phyloP scores from a whole-genome alignment of 2,888 invertebrate genomes.

The Reticulitermes lucifugus region DNA sequence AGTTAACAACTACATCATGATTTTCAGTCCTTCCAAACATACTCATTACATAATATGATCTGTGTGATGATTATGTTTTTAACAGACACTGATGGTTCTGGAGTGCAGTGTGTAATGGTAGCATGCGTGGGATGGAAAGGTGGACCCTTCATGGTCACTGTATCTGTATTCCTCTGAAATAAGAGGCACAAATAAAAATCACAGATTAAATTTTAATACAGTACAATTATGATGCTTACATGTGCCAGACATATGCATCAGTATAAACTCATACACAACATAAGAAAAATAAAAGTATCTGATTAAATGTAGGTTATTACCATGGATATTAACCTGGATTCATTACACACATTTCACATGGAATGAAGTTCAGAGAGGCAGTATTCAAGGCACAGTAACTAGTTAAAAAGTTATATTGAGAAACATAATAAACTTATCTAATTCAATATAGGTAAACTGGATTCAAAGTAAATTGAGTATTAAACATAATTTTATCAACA shows the following conservation, averaged over 20 bases:
- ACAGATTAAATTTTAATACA: constrained; percentile 3
- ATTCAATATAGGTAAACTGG: background rate
- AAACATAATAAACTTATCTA: background rate
- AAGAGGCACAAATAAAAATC: background rate
- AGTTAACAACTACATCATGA: too few relatives aligned
- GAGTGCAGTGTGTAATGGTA: too few relatives aligned
- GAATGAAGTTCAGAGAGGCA: background rate
- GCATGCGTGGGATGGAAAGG: too few relatives aligned
- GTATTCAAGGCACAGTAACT: constrained; percentile 7
- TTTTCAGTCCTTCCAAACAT: too few relatives aligned
- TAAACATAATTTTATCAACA: background rate
- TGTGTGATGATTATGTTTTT: too few relatives aligned
- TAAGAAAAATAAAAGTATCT: background rate
- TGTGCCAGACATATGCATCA: background rate
- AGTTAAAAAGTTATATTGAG: background rate
- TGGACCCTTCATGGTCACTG: too few relatives aligned
- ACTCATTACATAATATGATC: too few relatives aligned
- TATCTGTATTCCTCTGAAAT: background rate
- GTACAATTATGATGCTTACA: background rate
- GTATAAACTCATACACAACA: background rate
- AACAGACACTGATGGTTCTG: too few relatives aligned
- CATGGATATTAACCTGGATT: background rate
- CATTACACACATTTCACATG: background rate
- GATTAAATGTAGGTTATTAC: background rate
- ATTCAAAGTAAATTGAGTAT: background rate